phyloP scores from a whole-genome alignment of 2,113 vertebrate species.

The Tricholaema leucomelas region DNA sequence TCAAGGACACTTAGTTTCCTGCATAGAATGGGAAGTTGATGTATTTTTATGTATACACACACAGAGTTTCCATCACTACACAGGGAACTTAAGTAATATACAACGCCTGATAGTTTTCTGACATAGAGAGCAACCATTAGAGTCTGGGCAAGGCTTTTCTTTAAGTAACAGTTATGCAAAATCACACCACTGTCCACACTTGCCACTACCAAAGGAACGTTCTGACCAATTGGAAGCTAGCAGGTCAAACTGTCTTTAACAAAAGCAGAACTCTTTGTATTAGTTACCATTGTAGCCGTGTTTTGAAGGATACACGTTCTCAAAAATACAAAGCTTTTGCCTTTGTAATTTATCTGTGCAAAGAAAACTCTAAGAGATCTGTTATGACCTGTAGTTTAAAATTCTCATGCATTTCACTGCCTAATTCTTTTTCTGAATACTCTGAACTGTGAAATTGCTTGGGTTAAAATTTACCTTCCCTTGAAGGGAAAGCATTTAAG shows the following conservation, averaged over 20 bases:
- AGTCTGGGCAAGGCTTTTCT: not conserved
- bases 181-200: not conserved
- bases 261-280: not conserved
- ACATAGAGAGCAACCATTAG: not conserved
- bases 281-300: not conserved
- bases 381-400: not conserved
- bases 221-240: not conserved
- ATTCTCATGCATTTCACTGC: not conserved
- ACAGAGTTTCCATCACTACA: not conserved
- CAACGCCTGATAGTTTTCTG: not conserved
- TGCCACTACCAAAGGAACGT: not conserved
- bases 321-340: not conserved
- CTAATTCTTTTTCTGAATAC: not conserved
- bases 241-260: not conserved
- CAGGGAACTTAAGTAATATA: not conserved
- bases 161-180: not conserved
- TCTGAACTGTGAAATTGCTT: not conserved
- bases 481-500: not conserved
- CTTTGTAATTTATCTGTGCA: not conserved
- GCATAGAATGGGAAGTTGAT: not conserved
- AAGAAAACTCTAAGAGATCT: not conserved
- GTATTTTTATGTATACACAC: not conserved
- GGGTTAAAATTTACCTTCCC: not conserved
- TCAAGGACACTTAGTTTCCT: not conserved
- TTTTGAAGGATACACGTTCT: not conserved